Base-by-base conservation (phyloP, 2,888 invertebrate species). In the Helobdella robusta region DNA sequence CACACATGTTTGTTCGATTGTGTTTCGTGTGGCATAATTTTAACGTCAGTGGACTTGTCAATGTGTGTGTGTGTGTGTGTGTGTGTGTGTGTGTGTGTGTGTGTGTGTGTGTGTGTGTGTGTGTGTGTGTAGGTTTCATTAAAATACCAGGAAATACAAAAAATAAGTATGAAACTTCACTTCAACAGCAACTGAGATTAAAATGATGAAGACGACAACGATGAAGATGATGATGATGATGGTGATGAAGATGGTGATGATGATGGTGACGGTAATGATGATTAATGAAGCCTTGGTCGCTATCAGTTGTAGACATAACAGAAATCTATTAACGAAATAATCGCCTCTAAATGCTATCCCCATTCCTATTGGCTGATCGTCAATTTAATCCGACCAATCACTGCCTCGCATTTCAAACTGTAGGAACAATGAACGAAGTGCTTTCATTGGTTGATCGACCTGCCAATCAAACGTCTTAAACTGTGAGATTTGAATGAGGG, bases 301-400 rank as follows among this genome's bases (percentile, higher is more conserved):
- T 58, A 20, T 28, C 8, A 30, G 20, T 6, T 8, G 44, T 5
- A n/a, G 48, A 61, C 18, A 25, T 46, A 20, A 25, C 4, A 18
- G 3, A 32, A 54, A 4, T 54, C 32, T 32, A 6, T 54, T 54
- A 54, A 54, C 54, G 54, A 54, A 30, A 54, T 54, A 54, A 54
- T 54, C 54, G 32, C 25, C 5, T 25, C 15, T 15, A 28, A 25
- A 28, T 32, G 32, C 30, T 30, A 28, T 30, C 11, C 30, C 5
- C n/a, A 18, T 25, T 54, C n/a, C 32, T 4, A 54, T 54, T 54
- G 54, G 54, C 54, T 54, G 54, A 28, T 54, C 32, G 28, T 54
- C 54, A 54, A 54, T 54, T 54, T 30, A 32, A 28, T 11, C 25
- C 3, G 11, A 5, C 54, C 54, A 54, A 54, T 54, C 54, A 54